Percentiles rank a stretch among this genome's conserved stretches.
These are phyloP conservation scores for Poecilia velifera DNA, from an alignment of 2,797 vertebrate species.

Conservation along the genomic window DNA sequence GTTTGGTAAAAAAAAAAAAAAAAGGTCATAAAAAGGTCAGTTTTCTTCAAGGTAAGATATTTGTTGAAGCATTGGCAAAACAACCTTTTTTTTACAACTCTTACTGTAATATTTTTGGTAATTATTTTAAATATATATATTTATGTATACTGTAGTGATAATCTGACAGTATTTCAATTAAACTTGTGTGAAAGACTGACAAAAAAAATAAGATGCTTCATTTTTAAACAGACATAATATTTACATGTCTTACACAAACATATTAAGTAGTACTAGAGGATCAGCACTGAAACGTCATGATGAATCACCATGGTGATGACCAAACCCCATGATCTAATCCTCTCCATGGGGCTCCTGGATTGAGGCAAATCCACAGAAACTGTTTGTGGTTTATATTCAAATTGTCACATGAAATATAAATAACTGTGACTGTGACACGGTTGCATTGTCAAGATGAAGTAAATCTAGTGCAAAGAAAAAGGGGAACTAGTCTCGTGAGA, in stretches of 20 bases:
- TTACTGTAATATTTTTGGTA: neutral
- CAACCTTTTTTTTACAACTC: neutral
- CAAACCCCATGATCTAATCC: constrained; percentile 62
- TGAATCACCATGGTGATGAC: constrained; percentile 53
- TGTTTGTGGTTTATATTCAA: constrained; percentile 30
- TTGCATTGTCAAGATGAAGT: constrained; percentile 4
- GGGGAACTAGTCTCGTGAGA: constrained; percentile 27
- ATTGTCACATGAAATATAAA: neutral
- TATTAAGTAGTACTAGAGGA: constrained; percentile 6
- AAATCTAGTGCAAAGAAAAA: neutral
- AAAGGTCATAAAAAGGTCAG: too few relatives aligned
- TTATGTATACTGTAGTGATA: neutral
- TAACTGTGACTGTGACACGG: constrained; percentile 1
- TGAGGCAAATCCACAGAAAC: constrained; percentile 36
- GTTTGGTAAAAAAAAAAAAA: too few relatives aligned
- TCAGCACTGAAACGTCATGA: constrained; percentile 27
- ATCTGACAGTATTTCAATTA: neutral
- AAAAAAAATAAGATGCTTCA: neutral
- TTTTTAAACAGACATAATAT: neutral
- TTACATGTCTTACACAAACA: neutral
- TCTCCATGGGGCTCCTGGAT: constrained; percentile 44
- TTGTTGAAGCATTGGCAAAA: too few relatives aligned
- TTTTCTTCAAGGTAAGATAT: too few relatives aligned
- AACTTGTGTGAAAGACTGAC: neutral
- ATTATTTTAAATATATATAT: neutral